Evolutionary conservation across 2,113 vertebrate genomes (phyloP).

Genomic region (Cyanoderma ruficeps): DNA sequence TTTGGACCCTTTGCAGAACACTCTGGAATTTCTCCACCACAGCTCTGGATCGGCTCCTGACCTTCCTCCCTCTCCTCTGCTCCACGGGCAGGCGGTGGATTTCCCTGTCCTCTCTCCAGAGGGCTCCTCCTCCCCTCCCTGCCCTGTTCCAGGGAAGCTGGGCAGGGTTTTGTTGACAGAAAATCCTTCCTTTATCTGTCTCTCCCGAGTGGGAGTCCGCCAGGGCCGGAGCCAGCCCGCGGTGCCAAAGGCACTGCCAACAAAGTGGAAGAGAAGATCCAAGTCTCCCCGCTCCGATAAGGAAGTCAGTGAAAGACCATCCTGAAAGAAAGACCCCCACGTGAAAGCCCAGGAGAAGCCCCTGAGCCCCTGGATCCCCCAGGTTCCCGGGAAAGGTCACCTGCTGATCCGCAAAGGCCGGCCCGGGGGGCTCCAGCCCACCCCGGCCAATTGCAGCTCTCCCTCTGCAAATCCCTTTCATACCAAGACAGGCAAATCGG

Average conservation of each 20-base stretch:
- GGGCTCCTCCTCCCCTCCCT: background rate
- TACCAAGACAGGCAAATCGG: slow-evolving; percentile 56
- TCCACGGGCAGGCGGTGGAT: rapidly evolving
- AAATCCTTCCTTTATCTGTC: slow-evolving; percentile 59
- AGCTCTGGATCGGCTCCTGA: background rate
- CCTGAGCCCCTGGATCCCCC: background rate
- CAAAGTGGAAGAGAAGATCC: slow-evolving; percentile 32
- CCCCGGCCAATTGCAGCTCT: slow-evolving; percentile 20
- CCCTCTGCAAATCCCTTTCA: slow-evolving; percentile 64
- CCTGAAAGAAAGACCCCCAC: background rate
- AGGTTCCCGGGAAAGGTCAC: slow-evolving; percentile 19
- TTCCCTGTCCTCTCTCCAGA: background rate
- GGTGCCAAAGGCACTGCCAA: slow-evolving; percentile 55
- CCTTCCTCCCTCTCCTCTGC: background rate
- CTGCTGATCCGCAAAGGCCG: background rate
- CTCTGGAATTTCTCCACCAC: background rate
- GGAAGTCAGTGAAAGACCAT: background rate
- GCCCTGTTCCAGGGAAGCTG: slow-evolving; percentile 4
- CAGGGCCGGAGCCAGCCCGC: slow-evolving; percentile 1
- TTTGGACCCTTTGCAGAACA: background rate
- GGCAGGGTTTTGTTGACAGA: slow-evolving; percentile 55
- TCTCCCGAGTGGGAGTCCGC: slow-evolving; percentile 44
- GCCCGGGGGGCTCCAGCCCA: background rate
- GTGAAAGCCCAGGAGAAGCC: background rate
- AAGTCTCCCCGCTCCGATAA: background rate